These are phyloP conservation scores for Xenotilapia leptura DNA, from an alignment of 2,113 vertebrate genomes.

Conservation along the genomic window DNA sequence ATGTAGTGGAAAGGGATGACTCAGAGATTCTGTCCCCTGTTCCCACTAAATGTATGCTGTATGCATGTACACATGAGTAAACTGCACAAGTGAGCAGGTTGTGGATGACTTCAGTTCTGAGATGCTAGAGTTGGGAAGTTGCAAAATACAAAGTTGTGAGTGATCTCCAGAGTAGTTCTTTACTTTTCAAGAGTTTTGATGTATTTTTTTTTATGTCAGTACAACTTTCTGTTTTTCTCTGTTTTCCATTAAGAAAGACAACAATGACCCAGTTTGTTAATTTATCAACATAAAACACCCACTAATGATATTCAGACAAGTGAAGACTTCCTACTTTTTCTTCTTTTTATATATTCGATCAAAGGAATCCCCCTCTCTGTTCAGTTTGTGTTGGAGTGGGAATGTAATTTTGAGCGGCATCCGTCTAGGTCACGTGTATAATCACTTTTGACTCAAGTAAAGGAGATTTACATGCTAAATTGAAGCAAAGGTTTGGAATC, in stretches of 20 bases:
- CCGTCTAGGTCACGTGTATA: not conserved
- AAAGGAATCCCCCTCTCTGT: not conserved
- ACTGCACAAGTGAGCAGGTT: not conserved
- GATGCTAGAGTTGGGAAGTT: not conserved
- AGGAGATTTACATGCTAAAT: not conserved
- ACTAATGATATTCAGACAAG: not conserved
- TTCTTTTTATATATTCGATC: not conserved
- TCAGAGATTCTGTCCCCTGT: not conserved
- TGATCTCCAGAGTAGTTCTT: not conserved
- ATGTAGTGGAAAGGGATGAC: not conserved
- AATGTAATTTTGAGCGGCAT: not conserved
- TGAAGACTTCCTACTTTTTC: not conserved
- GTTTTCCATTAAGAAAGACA: not conserved
- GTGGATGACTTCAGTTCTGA: not conserved
- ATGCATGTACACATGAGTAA: not conserved
- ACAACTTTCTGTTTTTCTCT: not conserved
- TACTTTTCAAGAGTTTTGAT: not conserved
- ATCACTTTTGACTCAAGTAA: not conserved
- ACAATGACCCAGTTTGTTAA: not conserved
- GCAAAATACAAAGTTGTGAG: not conserved
- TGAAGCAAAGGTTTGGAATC: not conserved
- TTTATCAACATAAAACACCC: not conserved
- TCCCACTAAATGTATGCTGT: not conserved
- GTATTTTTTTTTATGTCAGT: not conserved
- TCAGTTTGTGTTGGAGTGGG: rapidly evolving